Evolutionary conservation across 1,140 invertebrate genomes (phyloP), one percentile per base, ranked within the genome.

Genomic region (Musca domestica): DNA sequence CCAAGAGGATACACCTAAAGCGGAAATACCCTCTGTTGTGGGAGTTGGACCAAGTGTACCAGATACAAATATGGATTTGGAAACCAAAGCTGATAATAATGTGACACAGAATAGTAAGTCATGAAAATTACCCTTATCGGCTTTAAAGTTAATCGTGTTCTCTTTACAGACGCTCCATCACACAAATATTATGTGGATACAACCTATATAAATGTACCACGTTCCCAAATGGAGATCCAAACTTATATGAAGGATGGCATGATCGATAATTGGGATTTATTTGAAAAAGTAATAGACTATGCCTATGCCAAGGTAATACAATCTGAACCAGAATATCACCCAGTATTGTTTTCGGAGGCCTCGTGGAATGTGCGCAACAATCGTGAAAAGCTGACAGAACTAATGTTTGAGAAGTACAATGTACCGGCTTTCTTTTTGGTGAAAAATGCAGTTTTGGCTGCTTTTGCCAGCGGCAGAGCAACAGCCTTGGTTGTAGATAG

Each of bases 321-420:
- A 74, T 92, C 92, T 22, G 91, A 94, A 71, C 88, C 94, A 2
- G 89, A 95, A 71, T 90, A 93, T 72, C 96, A 98, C 83, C 95
- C 95, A 46, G 91, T 95, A 7, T 84, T 98, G 19, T 96, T 98
- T 85, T 96, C 95, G 6, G 96, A 98, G 83, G 91, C 94, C 10
- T 90, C 95, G 64, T 98, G 95, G 95, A 96, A 96, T 73, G 88
- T 89, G 0, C 85, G 93, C 69, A 86, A 89, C 10, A 95, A 95
- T 74, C 83, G 96, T 34, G 96, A 98, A 83, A 94, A 94, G 78
- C 78, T 98, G 0, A 92, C 94, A 0, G 96, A 98, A 81, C 81
- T 98, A 0, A 92, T 98, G 86, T 98, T 98, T 83, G 96, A 98
- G 82, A 98, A 97, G 76, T 98, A 96, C 83, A 92, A 95, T 78